Evolutionary conservation across 2,797 vertebrate genomes (phyloP).

Genomic region (Chelon labrosus): DNA sequence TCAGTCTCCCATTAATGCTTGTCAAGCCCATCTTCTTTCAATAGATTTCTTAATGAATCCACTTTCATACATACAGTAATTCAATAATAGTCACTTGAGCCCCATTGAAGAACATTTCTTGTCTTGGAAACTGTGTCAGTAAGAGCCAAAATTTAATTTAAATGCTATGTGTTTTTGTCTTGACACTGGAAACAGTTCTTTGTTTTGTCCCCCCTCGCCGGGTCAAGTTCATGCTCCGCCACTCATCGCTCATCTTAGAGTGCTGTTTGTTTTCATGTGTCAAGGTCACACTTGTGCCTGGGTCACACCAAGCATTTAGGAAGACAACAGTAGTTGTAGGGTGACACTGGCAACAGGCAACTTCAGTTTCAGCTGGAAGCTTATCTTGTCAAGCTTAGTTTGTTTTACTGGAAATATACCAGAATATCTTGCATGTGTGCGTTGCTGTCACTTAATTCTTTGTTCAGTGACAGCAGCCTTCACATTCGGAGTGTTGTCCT

Average conservation of each 20-base stretch:
- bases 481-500: neutral
- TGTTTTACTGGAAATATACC: neutral
- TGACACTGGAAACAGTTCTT: neutral
- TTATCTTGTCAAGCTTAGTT: neutral
- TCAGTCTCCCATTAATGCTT: constrained; percentile 70
- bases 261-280: constrained; percentile 40
- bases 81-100: neutral
- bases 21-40: constrained; percentile 42
- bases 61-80: too few relatives aligned
- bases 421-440: neutral
- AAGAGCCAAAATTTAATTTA: neutral
- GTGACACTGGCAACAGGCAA: neutral
- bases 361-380: neutral
- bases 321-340: constrained; percentile 22
- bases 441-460: neutral
- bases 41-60: too few relatives aligned
- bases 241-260: constrained; percentile 35
- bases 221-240: constrained; percentile 53
- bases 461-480: neutral
- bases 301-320: constrained; percentile 35
- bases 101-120: neutral
- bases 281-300: constrained; percentile 53
- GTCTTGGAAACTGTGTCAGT: neutral
- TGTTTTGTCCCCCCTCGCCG: constrained; percentile 8
- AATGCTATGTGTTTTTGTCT: neutral